A percentile compares a stretch with the other conserved stretches of the same genome.
Conservation (phyloP, 2,113 vertebrate species). For the Amia ocellicauda region DNA sequence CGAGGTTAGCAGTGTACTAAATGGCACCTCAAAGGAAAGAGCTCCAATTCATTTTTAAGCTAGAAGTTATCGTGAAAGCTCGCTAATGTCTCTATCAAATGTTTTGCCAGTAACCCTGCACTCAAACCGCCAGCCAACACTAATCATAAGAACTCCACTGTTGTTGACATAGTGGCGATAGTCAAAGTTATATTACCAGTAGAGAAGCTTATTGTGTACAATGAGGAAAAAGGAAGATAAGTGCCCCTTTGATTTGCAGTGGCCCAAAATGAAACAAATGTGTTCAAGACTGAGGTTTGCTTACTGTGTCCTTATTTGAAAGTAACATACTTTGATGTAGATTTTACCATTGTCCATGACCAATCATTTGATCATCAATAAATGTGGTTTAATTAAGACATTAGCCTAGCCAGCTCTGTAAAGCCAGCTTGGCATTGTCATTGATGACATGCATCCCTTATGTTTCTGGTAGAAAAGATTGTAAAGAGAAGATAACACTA, state of each 20-base stretch:
- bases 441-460: not conserved
- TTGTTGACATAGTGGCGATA: too few relatives aligned
- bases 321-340: not conserved
- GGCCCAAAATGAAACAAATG: not conserved
- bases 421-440: not conserved
- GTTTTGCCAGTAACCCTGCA: too few relatives aligned
- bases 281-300: not conserved
- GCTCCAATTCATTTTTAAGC: too few relatives aligned
- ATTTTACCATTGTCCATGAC: conserved; percentile 22
- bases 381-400: conserved; percentile 14
- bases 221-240: not conserved
- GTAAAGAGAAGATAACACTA: not conserved
- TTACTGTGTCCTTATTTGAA: not conserved
- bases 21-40: too few relatives aligned
- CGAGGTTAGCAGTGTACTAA: too few relatives aligned
- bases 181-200: not conserved
- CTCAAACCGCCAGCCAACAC: too few relatives aligned
- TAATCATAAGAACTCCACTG: too few relatives aligned
- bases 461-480: not conserved
- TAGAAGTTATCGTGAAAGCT: too few relatives aligned
- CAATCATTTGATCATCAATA: conserved; percentile 25
- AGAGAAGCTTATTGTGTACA: not conserved
- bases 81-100: too few relatives aligned
- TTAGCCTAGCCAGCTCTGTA: conserved; percentile 15
- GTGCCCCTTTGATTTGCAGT: not conserved